These are phyloP conservation scores for Microtus richardsoni DNA, from an alignment of 2,113 vertebrate genomes.

Conservation along the genomic window DNA sequence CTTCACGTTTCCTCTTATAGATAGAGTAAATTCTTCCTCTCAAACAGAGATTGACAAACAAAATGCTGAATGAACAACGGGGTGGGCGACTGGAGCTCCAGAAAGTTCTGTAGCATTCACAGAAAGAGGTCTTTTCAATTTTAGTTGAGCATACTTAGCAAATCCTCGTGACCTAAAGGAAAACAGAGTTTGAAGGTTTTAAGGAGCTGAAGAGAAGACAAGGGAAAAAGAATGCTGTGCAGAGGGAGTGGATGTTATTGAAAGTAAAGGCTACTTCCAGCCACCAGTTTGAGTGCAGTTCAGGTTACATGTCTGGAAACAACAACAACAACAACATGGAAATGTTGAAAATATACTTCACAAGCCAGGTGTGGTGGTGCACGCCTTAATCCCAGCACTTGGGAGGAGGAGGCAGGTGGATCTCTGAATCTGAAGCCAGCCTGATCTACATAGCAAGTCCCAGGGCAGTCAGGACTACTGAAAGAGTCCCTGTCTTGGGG, in stretches of 20 bases:
- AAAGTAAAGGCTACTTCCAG: neutral
- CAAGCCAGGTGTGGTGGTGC: neutral
- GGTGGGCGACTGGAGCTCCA: neutral
- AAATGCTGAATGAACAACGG: neutral
- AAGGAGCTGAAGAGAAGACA: neutral
- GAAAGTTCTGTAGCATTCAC: neutral
- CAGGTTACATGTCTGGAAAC: neutral
- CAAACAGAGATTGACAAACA: neutral
- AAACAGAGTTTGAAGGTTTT: neutral
- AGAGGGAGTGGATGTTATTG: neutral
- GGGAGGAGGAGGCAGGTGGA: neutral
- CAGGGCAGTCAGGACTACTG: too few species aligned
- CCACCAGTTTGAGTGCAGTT: neutral
- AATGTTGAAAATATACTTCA: neutral
- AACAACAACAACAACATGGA: too few species aligned
- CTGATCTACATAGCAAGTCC: neutral
- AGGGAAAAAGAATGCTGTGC: neutral
- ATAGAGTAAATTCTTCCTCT: neutral
- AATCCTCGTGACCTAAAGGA: neutral
- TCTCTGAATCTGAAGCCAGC: neutral
- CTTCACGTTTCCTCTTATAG: neutral
- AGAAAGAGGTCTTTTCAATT: conserved; percentile 7
- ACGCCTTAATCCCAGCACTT: neutral
- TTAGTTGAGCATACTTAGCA: neutral
- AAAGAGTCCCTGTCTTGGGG: too few species aligned